Evolutionary conservation across 1,140 invertebrate species (phyloP), one percentile per base, ranked within the genome.

Genomic region (Solenopsis fugax): DNA sequence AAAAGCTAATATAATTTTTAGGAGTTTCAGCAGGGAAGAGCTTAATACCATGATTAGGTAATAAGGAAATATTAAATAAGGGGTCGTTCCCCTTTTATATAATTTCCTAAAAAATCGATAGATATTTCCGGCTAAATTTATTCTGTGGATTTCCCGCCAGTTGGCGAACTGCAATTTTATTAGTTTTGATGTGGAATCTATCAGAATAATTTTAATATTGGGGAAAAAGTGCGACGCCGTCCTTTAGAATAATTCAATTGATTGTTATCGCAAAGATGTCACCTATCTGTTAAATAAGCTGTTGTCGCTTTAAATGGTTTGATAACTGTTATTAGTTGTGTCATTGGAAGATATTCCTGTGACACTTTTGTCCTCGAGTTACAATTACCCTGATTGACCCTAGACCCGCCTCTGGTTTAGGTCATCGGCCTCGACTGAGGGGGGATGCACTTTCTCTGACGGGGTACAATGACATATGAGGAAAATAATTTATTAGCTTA

Each of bases 391-490:
- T 58, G 67, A 82, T 82, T 72, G 78, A 56, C 67, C 52, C 52
- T 72, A 41, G 37, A 72, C 12, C 78, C 67, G 65, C 37, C 67
- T 82, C 18, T 82, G 52, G 52, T 82, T 82, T 82, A 82, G 67
- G 67, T 82, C 65, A 21, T 72, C 45, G 67, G 37, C 52, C 58
- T 54, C 18, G n/a, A 72, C 58, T 41, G 0, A 2, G 12, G 69
- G n/a, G 67, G 34, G 21, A 24, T 16, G 34, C 24, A 29, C 24
- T 21, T 58, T 48, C 37, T 52, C 78, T 18, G 16, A 18, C 18
- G 21, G 52, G 41, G 12, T 37, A 82, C 13, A 24, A 58, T 54
- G 48, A 58, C 9, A 12, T 65, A 60, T 16, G 54, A 58, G 52
- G 12, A 82, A 72, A 48, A 54, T 72, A 82, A 72, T 58, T 72